These are phyloP conservation scores for Himantopus leucocephalus DNA, from an alignment of 2,113 vertebrate genomes.

Conservation along the genomic window DNA sequence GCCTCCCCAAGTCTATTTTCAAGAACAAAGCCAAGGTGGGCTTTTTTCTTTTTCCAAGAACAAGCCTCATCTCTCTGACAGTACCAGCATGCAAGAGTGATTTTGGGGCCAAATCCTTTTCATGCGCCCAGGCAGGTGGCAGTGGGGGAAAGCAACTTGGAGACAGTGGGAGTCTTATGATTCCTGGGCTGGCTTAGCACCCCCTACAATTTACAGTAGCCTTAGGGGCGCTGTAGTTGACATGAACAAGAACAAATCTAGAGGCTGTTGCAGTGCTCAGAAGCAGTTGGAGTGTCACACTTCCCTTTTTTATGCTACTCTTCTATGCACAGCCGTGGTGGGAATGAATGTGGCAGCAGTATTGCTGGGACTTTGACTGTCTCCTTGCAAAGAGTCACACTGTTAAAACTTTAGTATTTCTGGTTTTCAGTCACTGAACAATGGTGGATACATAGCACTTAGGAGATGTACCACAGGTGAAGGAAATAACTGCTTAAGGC, in stretches of 20 bases:
- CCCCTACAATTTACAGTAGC: background rate
- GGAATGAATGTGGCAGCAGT: background rate
- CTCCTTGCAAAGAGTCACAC: background rate
- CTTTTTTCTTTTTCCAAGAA: background rate
- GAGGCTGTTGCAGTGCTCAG: background rate
- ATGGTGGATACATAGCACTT: background rate
- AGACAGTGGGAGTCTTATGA: background rate
- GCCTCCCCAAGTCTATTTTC: conserved; percentile 58
- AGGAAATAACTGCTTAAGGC: background rate
- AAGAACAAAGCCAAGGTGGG: conserved; percentile 58
- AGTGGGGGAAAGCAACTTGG: background rate
- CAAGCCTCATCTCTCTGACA: background rate
- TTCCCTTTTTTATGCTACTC: background rate
- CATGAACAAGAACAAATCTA: background rate
- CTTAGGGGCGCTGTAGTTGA: background rate
- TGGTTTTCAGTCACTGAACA: background rate
- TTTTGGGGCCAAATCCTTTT: background rate
- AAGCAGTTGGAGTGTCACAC: background rate
- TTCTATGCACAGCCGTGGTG: rapidly evolving
- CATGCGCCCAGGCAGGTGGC: background rate
- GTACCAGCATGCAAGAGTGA: background rate
- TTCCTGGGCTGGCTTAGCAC: background rate
- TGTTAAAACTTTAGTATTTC: background rate
- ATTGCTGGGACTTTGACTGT: background rate
- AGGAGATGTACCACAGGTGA: background rate